phyloP scores from a whole-genome alignment of 2,113 vertebrate species.

The Gadus macrocephalus region DNA sequence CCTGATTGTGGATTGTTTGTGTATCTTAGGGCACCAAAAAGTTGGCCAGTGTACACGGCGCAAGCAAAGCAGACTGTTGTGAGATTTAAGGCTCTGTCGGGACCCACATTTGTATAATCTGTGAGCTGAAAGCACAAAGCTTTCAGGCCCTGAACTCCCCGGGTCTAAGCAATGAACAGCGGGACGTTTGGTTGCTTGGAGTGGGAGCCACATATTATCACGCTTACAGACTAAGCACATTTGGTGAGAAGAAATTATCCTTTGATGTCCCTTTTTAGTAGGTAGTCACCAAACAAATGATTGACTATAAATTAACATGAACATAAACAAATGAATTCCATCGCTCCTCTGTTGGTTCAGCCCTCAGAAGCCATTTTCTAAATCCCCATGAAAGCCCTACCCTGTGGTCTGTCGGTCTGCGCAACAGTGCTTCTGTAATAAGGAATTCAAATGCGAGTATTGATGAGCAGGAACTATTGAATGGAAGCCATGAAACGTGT shows the following conservation, averaged over 20 bases:
- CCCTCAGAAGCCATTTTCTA: background rate
- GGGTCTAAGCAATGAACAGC: constrained; percentile 3
- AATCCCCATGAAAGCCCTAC: background rate
- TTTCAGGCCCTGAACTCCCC: background rate
- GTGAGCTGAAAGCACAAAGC: background rate
- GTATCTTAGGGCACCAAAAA: background rate
- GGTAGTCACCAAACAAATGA: constrained; percentile 8
- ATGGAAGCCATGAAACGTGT: background rate
- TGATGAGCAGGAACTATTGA: background rate
- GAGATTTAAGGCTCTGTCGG: constrained; percentile 19
- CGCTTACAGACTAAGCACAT: no score
- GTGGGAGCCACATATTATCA: background rate
- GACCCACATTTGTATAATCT: constrained; percentile 14
- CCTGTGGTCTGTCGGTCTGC: background rate
- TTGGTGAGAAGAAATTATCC: no score
- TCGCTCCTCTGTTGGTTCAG: background rate
- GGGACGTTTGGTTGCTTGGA: constrained; percentile 21
- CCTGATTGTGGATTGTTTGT: constrained; percentile 33
- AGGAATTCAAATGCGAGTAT: background rate
- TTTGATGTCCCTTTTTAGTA: background rate
- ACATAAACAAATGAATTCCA: background rate
- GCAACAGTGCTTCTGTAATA: no score
- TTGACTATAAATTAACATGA: constrained; percentile 4
- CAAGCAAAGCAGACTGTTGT: constrained; percentile 6
- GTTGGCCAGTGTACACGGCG: background rate